Base-by-base conservation (phyloP, 2,888 invertebrate genomes). In the Chirona hameri region DNA sequence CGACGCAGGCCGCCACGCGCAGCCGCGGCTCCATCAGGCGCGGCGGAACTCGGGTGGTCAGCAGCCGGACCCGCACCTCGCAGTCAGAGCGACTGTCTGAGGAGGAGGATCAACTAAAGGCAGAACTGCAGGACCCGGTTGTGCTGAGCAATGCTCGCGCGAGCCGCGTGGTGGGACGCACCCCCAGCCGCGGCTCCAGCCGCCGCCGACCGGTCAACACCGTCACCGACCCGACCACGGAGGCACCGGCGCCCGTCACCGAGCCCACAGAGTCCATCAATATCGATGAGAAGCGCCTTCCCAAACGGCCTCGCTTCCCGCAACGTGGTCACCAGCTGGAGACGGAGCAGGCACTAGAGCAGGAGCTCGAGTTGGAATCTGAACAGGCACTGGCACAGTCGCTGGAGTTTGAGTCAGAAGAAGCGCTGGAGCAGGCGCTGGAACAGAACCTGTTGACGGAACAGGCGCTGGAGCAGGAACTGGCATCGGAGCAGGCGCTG, bases 171-270 rank as follows among this genome's bases (percentile, higher is more conserved):
- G 14, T 72, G 24, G 10, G 84, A 84, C 57, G 85, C 84, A 18
- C 85, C 85, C 81, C 84, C 84, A 72, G 92, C 92, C 83, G 92
- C 92, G 86, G 94, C 94, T 88, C 90, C 93, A 86, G 94, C 93
- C 55, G 89, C 94, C 84, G 93, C 94, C 18, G 90, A 52, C 39
- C 69, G 52, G 52, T 48, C 2, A 55, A 39, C n/a, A 27, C 27
- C 39, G 39, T 39, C 39, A 60, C 79, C 46, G 46, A 27, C 10
- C n/a, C 60, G 21, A 14, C n/a, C 55, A n/a, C 24, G n/a, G n/a
- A 31, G 9, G 24, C n/a, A 21, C 15, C 76, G 48, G 39, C 24
- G n/a, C 15, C 76, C 2, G 15, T 21, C 48, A 48, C 12, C 21
- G n/a, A 15, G 15, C 12, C 52, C 29, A 31, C 82, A 15, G 55